Evolutionary conservation across 2,113 vertebrate genomes (phyloP).

Genomic region (Mungos mungo): DNA sequence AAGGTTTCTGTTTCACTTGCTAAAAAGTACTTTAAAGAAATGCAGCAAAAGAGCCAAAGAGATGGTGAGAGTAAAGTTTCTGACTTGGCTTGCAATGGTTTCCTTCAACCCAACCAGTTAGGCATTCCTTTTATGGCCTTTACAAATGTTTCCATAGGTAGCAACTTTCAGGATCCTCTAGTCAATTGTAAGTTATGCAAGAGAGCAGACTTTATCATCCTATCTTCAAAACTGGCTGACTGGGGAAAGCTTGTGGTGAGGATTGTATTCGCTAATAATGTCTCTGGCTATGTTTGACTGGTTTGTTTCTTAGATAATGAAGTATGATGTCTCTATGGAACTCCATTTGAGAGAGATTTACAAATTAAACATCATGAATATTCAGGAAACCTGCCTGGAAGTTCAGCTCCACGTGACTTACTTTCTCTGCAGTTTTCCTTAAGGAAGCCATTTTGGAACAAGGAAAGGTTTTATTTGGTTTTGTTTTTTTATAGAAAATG

Average conservation of each 20-base stretch:
- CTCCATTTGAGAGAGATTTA: constrained; percentile 28
- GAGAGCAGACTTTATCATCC: background rate
- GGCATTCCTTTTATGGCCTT: background rate
- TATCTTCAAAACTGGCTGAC: background rate
- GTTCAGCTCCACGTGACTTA: background rate
- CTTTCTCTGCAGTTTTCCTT: background rate
- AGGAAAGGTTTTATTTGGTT: background rate
- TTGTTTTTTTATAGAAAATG: background rate
- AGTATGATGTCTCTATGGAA: constrained; percentile 1
- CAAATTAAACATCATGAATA: constrained; percentile 30
- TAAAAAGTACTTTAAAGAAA: background rate
- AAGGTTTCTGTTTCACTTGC: constrained; percentile 6
- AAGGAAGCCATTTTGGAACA: constrained; percentile 24
- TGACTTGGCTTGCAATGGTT: background rate
- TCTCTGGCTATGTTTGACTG: background rate
- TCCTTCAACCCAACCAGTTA: background rate
- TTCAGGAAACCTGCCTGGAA: background rate
- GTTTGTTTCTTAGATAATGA: background rate
- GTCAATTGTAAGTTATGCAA: background rate
- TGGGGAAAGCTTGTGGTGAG: background rate
- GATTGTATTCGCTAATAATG: background rate
- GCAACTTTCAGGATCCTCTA: background rate
- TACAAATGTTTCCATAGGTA: background rate
- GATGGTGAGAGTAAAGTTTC: background rate
- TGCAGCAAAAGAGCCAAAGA: background rate